Evolutionary conservation across 2,888 invertebrate species (phyloP).

Genomic region (Ornithoptera priamus): DNA sequence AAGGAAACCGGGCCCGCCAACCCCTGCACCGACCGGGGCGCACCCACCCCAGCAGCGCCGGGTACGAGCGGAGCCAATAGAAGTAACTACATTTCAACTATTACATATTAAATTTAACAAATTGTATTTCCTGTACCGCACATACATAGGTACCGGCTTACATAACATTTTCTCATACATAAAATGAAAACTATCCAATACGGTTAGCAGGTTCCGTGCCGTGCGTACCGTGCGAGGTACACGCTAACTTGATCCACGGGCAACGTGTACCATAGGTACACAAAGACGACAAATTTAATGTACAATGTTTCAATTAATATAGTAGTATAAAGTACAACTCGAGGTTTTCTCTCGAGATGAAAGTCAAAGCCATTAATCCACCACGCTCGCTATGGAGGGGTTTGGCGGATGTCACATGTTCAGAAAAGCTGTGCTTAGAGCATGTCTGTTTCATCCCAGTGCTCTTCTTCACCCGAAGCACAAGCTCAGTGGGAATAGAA

Average conservation of each 20-base stretch:
- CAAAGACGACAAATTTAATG: neutral
- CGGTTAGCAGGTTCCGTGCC: neutral
- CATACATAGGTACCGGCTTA: neutral
- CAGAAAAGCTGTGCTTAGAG: too few relatives aligned
- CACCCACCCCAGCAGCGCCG: constrained; percentile 38
- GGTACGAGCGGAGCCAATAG: constrained; percentile 63
- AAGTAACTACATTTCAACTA: constrained; percentile 27
- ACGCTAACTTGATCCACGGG: neutral
- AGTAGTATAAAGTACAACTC: too few relatives aligned
- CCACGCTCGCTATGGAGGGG: too few relatives aligned
- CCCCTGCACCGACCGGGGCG: too few relatives aligned
- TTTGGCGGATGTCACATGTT: too few relatives aligned
- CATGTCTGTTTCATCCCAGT: too few relatives aligned
- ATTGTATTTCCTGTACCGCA: constrained; percentile 19
- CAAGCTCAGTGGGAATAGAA: too few relatives aligned
- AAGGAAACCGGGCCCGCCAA: neutral
- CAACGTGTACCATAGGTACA: neutral
- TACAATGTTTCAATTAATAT: too few relatives aligned
- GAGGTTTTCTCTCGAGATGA: too few relatives aligned
- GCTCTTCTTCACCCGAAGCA: too few relatives aligned
- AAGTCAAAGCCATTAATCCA: too few relatives aligned
- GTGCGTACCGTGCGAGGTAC: neutral
- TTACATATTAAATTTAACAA: constrained; percentile 33
- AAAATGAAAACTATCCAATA: neutral
- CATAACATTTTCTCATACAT: neutral